Base-by-base conservation (phyloP, 2,888 invertebrate genomes). In the Liposcelis brunnea region DNA sequence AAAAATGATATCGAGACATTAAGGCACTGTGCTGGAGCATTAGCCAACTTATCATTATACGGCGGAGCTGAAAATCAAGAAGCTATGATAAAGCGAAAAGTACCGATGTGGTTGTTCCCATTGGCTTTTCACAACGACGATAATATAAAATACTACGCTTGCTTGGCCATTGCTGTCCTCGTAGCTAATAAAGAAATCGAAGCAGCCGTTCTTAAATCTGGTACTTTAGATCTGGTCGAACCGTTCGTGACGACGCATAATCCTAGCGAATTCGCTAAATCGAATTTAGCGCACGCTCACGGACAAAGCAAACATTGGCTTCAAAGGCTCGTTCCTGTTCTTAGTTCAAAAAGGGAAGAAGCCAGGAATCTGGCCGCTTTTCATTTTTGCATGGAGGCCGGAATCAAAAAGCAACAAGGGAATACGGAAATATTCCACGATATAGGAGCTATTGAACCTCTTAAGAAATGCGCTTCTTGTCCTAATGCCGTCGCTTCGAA, bases 381-480 rank as follows among this genome's bases (percentile, higher is more conserved):
- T 62, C 98, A 98, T 61, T 86, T 95, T 62, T 94, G 94, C 59
- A 94, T 98, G 93, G 98, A 98, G 65, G 95, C 97, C 10, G 90
- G 90, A 32, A 95, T 98, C 46, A 97, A 97, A 62, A 86, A 91
- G 56, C 82, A 83, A 55, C 90, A 90, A 62, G 85, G 85, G 3
- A 86, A 87, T 51, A 86, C 87, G 0, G 80, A 82, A 61, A 83
- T 93, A 57, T 94, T 95, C 61, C 72, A 80, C 49, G 89, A 91
- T 64, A 95, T 98, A 52, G 90, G 89, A 45, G 95, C 94, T 1
- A 83, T 97, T 50, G 90, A 91, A 56, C 85, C 94, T 0, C 68
- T 98, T 55, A 97, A 95, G 61, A 85, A 82, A 58, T 90, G 95
- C 0, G 97, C 97, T 7, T 91, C 93, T 58, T 94, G 94, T 61